Percentiles rank a stretch among this genome's conserved stretches.
These are phyloP conservation scores for Ailuropoda melanoleuca DNA, from an alignment of 2,113 vertebrate genomes.

Conservation along the genomic window DNA sequence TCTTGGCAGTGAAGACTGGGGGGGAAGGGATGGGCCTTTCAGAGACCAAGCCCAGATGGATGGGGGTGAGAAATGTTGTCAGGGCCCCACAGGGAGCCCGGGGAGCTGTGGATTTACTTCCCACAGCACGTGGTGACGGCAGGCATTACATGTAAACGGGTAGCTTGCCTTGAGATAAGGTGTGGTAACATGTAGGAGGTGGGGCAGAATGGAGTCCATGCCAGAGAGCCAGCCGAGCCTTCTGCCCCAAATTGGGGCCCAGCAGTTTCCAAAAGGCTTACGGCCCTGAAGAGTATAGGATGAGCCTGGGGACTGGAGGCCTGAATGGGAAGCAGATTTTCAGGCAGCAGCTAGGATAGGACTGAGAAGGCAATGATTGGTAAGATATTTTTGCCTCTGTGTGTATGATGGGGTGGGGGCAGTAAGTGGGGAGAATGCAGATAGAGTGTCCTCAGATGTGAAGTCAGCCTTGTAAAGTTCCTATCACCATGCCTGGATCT, in stretches of 20 bases:
- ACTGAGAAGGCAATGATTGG: not conserved
- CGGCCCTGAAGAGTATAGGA: not conserved
- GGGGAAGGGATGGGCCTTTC: not conserved
- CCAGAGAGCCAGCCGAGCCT: not conserved
- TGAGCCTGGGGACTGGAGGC: not conserved
- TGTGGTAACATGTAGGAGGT: rapidly evolving
- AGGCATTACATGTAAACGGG: not conserved
- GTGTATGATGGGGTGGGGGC: not conserved
- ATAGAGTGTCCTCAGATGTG: not conserved
- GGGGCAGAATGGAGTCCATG: not conserved
- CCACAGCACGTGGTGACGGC: not conserved
- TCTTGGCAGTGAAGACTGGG: not conserved
- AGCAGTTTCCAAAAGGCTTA: not conserved
- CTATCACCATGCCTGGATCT: not conserved
- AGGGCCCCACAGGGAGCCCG: not conserved
- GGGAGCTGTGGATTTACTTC: not conserved
- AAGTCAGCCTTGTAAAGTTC: not conserved
- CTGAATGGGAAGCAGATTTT: not conserved
- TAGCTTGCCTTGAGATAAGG: not conserved
- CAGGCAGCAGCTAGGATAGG: not conserved
- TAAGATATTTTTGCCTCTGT: not conserved
- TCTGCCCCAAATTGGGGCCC: not conserved
- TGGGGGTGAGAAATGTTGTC: not conserved
- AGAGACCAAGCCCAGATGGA: not conserved
- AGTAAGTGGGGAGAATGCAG: not conserved